Base-by-base conservation (phyloP, 2,797 vertebrate genomes). In the Peromyscus melanophrys region DNA sequence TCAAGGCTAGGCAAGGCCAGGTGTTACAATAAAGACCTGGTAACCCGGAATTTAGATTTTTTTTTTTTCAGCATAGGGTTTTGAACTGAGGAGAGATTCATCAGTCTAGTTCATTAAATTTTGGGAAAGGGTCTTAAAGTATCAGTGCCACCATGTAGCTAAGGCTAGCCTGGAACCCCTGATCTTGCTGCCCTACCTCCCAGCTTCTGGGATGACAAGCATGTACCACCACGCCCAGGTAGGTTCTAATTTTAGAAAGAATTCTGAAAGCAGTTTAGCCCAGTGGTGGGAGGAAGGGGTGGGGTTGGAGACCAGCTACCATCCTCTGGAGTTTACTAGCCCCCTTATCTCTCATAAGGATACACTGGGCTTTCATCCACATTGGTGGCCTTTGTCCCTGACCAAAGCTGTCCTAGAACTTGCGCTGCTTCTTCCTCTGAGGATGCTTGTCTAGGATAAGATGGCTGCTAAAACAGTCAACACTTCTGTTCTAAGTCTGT, bases 21-120 rank as follows among this genome's bases (percentile, higher is more conserved):
- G 10, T 78, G 27, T 95, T 73, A 61, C 13, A 57, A 81, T 86
- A 61, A 95, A 93, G 52, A n/a, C 83, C 10, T 89, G 23, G 37
- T 82, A 65, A 73, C 77, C 6, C 23, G 84, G 40, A 31, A 84
- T 92, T 73, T 92, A 89, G 57, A 25, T 19, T 2, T 23, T 6
- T 29, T n/a, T 57, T 21, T 87, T 16, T 40, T 40, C 6, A 92
- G 23, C 27, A 89, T 57, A 69, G 49, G 25, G 3, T 86, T 94
- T 95, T 91, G 71, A 94, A 16, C 34, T 91, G 29, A n/a, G 43
- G 43, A 43, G 43, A 76, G 52, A 90, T 57, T 81, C 88, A 75
- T 92, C 40, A 82, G 92, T 81, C 63, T 78, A 89, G 81, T 90
- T 92, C 61, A 67, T 85, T 49, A 46, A 34, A 34, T 85, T 49